Evolutionary conservation across 1,140 invertebrate genomes (phyloP).

Genomic region (Trichoplusia ni): DNA sequence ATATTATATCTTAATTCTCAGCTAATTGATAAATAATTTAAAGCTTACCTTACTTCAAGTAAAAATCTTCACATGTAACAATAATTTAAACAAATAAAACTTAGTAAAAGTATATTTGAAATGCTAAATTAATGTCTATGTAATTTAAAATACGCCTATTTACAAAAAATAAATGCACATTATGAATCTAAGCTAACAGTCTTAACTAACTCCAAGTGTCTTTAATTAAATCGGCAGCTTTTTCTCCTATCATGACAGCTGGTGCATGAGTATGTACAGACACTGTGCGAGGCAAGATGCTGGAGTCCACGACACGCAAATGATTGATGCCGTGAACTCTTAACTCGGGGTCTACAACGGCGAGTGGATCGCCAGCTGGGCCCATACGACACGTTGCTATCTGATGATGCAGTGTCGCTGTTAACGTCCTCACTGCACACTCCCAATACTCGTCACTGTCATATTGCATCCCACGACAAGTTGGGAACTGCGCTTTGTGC

Average conservation of each 20-base stretch:
- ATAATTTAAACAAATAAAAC: too few relatives aligned
- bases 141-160: too few relatives aligned
- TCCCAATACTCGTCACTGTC: slow-evolving; percentile 90
- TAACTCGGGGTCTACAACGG: slow-evolving; percentile 74
- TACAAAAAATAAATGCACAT: neutral
- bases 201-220: slow-evolving; percentile 35
- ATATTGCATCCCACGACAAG: slow-evolving; percentile 42
- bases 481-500: slow-evolving; percentile 29
- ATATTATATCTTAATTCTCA: too few relatives aligned
- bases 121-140: too few relatives aligned
- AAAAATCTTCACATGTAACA: too few relatives aligned
- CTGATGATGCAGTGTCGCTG: slow-evolving; percentile 65
- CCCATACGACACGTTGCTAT: slow-evolving; percentile 82
- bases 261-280: slow-evolving; percentile 91
- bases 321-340: slow-evolving; percentile 56
- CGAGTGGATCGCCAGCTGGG: slow-evolving; percentile 48
- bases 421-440: slow-evolving; percentile 83
- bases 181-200: neutral
- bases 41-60: too few relatives aligned
- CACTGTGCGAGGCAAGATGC: slow-evolving; percentile 88
- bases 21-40: too few relatives aligned
- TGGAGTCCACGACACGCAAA: slow-evolving; percentile 65
- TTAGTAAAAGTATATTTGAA: too few relatives aligned
- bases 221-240: slow-evolving; percentile 90
- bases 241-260: slow-evolving; percentile 91